A percentile compares a stretch with the other conserved stretches of the same genome.
These are phyloP conservation scores for Potamarius usumacintae DNA, from an alignment of 2,113 vertebrate species.

Conservation along the genomic window DNA sequence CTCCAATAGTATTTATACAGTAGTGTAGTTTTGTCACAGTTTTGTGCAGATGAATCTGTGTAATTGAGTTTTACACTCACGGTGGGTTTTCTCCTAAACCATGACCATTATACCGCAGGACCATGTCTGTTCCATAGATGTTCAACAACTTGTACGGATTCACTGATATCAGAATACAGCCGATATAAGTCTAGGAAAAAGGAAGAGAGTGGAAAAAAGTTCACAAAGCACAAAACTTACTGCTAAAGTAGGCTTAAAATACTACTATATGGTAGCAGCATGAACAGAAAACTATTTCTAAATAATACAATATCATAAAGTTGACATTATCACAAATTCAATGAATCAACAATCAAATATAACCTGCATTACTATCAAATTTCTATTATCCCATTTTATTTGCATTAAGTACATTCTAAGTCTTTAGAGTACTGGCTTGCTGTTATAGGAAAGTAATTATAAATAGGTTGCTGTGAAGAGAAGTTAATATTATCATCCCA, in stretches of 20 bases:
- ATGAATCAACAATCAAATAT: not conserved
- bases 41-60: constrained; percentile 1
- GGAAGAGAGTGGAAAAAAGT: not conserved
- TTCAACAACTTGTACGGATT: constrained; percentile 91
- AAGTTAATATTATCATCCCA: not conserved
- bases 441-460: not conserved
- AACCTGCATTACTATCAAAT: not conserved
- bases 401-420: not conserved
- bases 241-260: not conserved
- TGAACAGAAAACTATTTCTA: not conserved
- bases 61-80: constrained; percentile 74
- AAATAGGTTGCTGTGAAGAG: not conserved
- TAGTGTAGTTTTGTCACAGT: not conserved
- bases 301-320: not conserved
- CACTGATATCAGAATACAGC: constrained; percentile 90
- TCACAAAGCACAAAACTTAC: not conserved
- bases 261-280: not conserved
- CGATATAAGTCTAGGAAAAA: constrained; percentile 84
- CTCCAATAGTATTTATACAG: not conserved
- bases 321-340: not conserved
- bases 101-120: constrained; percentile 85
- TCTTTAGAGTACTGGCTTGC: not conserved
- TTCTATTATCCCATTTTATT: not conserved
- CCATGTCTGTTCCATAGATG: constrained; percentile 90
- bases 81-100: constrained; percentile 90